phyloP scores from a whole-genome alignment of 2,888 invertebrate genomes.

The Tiphia femorata region DNA sequence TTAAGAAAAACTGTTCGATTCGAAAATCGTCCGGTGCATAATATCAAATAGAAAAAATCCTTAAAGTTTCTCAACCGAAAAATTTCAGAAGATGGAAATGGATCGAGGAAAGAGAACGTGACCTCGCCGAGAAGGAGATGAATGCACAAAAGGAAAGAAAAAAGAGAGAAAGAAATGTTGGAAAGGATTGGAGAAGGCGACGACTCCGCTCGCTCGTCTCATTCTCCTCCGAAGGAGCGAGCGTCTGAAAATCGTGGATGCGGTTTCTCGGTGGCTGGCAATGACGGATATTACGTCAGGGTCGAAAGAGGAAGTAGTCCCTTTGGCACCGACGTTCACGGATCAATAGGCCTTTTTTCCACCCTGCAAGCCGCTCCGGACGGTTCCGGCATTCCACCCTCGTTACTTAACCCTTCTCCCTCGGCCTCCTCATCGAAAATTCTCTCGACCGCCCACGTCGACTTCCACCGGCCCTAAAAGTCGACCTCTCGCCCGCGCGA shows the following conservation, averaged over 20 bases:
- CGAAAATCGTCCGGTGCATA: no score
- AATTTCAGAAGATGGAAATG: background rate
- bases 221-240: no score
- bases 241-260: slow-evolving; percentile 50
- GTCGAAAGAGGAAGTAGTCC: slow-evolving; percentile 27
- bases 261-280: slow-evolving; percentile 41
- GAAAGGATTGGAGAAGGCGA: slow-evolving; percentile 16
- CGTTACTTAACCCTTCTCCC: slow-evolving; percentile 21
- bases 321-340: slow-evolving; percentile 49
- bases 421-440: no score
- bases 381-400: slow-evolving; percentile 34
- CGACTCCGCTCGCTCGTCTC: background rate
- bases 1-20: no score
- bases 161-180: background rate
- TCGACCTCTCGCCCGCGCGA: background rate
- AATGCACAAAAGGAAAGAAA: background rate
- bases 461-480: no score
- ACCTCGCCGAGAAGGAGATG: background rate
- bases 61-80: background rate
- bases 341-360: slow-evolving; percentile 58
- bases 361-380: slow-evolving; percentile 27
- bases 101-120: background rate
- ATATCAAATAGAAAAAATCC: no score
- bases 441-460: no score
- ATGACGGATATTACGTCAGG: slow-evolving; percentile 53